These are phyloP conservation scores for Rhizomys pruinosus DNA, from an alignment of 2,113 vertebrate species.

Conservation along the genomic window DNA sequence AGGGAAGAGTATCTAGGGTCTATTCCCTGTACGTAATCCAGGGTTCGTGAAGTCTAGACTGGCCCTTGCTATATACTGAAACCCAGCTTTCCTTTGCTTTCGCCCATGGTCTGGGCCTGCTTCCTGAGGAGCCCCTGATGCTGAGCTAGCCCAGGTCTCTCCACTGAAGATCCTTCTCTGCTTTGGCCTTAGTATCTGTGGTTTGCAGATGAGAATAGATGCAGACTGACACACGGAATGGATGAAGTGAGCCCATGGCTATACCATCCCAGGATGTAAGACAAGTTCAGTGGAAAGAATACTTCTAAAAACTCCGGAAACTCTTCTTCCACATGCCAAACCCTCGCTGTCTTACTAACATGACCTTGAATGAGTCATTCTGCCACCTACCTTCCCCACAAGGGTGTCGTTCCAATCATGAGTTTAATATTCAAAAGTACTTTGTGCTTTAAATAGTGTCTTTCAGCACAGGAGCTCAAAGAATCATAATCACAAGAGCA, in stretches of 20 bases:
- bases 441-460: slow-evolving; percentile 75
- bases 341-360: not conserved
- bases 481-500: slow-evolving; percentile 23
- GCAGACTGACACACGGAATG: rapidly evolving
- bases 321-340: not conserved
- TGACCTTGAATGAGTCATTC: slow-evolving; percentile 66
- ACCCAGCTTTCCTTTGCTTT: not conserved
- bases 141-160: not conserved
- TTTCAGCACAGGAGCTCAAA: slow-evolving; percentile 51
- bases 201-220: not conserved
- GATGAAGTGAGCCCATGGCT: too few species aligned
- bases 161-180: not conserved
- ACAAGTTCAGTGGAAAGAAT: not conserved
- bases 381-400: slow-evolving; percentile 63
- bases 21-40: too few species aligned
- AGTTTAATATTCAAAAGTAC: slow-evolving; percentile 72
- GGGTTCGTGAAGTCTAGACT: not conserved
- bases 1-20: not conserved
- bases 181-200: not conserved
- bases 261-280: not conserved
- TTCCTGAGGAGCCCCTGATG: not conserved
- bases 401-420: slow-evolving; percentile 53
- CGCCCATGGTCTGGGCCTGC: not conserved
- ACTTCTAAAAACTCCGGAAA: slow-evolving; percentile 33
- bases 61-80: too few species aligned